A percentile compares a stretch with the other conserved stretches of the same genome.
phyloP scores from a whole-genome alignment of 2,797 vertebrate genomes.

The Sebastolobus altivelis region DNA sequence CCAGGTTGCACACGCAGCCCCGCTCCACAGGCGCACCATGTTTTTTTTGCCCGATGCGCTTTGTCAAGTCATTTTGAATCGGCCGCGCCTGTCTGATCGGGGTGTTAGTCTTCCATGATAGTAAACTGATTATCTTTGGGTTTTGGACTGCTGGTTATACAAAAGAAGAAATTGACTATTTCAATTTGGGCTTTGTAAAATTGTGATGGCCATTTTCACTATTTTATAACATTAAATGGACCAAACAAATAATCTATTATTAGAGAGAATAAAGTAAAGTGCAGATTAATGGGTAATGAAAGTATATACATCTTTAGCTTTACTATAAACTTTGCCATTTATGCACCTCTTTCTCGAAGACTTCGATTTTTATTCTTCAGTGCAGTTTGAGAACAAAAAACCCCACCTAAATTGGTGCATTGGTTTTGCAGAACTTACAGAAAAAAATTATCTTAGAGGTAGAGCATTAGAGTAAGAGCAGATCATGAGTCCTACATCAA shows the following conservation, averaged over 20 bases:
- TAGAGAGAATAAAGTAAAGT: neutral
- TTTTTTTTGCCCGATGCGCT: neutral
- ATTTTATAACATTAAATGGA: neutral
- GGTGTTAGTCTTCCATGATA: neutral
- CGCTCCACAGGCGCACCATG: neutral
- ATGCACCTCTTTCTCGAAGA: neutral
- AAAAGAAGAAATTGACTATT: neutral
- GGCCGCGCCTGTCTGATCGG: no score
- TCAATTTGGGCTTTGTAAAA: neutral
- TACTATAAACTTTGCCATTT: neutral
- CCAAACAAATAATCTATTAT: neutral
- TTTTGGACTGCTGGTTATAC: neutral
- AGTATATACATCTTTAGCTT: neutral
- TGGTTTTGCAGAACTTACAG: neutral
- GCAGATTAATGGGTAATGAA: neutral
- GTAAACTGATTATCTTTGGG: neutral
- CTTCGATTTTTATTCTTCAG: neutral
- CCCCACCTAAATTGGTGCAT: neutral
- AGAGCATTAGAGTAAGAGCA: neutral
- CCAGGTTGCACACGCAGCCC: neutral
- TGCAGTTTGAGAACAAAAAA: neutral
- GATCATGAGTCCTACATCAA: neutral
- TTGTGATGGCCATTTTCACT: neutral
- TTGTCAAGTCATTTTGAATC: no score
- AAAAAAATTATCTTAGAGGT: neutral